phyloP scores from a whole-genome alignment of 1,140 invertebrate species.

The Druon quercuslanigerum region DNA sequence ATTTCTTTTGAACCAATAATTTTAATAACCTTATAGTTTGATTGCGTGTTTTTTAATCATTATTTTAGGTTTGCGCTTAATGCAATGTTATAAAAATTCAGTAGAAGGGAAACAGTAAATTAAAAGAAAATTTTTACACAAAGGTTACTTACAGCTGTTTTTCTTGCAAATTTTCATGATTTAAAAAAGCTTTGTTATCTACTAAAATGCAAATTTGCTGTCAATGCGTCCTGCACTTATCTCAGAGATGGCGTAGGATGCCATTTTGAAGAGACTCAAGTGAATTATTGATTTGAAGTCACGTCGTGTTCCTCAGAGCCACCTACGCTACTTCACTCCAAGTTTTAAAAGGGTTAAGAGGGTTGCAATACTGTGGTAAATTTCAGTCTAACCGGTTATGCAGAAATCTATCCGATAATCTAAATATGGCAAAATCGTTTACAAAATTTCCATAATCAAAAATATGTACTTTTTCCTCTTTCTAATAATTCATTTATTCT shows the following conservation, averaged over 20 bases:
- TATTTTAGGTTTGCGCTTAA: no score
- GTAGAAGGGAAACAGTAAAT: no score
- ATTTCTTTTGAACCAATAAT: no score
- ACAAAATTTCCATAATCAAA: not conserved
- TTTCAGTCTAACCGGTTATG: slow-evolving; percentile 43
- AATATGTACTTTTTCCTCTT: no score
- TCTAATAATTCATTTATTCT: no score
- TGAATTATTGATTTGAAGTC: slow-evolving; percentile 64
- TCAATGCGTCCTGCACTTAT: slow-evolving; percentile 45
- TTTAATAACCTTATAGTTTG: no score
- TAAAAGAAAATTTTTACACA: not conserved
- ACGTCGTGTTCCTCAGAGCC: slow-evolving; percentile 56
- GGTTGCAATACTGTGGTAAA: not conserved
- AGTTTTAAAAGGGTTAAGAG: slow-evolving; percentile 30
- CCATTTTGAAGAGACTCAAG: slow-evolving; percentile 59
- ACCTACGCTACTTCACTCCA: slow-evolving; percentile 56
- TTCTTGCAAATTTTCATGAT: not conserved
- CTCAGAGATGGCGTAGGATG: slow-evolving; percentile 66
- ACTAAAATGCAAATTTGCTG: not conserved
- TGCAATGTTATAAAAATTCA: no score
- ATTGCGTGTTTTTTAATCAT: no score
- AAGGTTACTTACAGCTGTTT: not conserved
- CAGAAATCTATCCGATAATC: slow-evolving; percentile 41
- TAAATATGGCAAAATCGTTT: not conserved
- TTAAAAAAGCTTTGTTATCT: not conserved